Conservation (phyloP, 2,888 invertebrate genomes). For the Acleris sparsana region DNA sequence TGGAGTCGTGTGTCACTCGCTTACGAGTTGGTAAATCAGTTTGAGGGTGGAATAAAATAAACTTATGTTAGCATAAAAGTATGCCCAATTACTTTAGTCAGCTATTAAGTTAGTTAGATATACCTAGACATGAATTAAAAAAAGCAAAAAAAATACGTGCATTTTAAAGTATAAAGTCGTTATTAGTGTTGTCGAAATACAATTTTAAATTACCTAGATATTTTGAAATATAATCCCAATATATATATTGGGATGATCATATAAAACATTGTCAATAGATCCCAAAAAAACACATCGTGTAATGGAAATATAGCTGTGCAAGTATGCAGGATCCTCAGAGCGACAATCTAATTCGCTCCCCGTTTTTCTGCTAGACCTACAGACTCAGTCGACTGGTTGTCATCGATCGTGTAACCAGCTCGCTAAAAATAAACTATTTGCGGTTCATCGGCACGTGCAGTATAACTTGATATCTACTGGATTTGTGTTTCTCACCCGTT, state of each 20-base stretch:
- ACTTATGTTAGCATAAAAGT: no score
- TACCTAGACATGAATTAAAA: no score
- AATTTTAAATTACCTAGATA: no score
- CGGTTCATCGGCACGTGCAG: slow-evolving; percentile 19
- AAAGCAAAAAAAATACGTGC: no score
- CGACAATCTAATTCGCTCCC: neutral
- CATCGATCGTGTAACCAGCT: slow-evolving; percentile 22
- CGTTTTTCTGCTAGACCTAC: slow-evolving; percentile 2
- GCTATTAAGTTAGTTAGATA: no score
- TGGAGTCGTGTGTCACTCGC: neutral
- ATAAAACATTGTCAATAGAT: no score
- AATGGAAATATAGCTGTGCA: neutral
- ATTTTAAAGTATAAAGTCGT: no score
- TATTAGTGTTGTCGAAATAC: no score
- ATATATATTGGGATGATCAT: no score
- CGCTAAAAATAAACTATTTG: slow-evolving; percentile 33
- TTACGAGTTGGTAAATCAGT: neutral
- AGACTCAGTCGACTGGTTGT: slow-evolving; percentile 8
- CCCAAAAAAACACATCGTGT: no score
- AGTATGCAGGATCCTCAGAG: neutral
- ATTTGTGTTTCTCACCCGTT: slow-evolving; percentile 4
- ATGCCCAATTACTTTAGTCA: no score
- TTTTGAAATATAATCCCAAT: no score
- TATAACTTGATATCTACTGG: slow-evolving; percentile 19
- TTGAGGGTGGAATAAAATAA: neutral